Conservation (phyloP, 1,140 invertebrate species). For the Microvelia longipes region DNA sequence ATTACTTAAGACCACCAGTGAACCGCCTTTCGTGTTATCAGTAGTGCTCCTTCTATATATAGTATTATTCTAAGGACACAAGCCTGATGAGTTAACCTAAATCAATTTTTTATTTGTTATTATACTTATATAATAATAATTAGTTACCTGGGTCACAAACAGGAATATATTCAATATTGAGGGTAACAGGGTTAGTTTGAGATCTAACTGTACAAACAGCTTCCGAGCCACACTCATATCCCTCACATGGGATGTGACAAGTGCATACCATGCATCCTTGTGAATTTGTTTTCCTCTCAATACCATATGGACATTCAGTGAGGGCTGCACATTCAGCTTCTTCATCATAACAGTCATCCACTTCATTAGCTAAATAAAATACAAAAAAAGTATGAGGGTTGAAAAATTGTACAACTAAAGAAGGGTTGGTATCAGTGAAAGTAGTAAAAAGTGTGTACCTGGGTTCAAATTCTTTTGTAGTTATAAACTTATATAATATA, state of each 20-base stretch:
- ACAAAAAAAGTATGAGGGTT: not conserved
- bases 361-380: slow-evolving; percentile 23
- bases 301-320: slow-evolving; percentile 54
- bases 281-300: slow-evolving; percentile 48
- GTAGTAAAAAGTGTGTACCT: no score
- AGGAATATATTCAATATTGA: slow-evolving; percentile 32
- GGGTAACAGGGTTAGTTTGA: slow-evolving; percentile 30
- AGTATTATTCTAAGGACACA: no score
- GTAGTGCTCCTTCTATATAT: no score
- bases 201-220: slow-evolving; percentile 48
- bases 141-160: slow-evolving; percentile 50
- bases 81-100: no score
- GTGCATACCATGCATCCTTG: slow-evolving; percentile 53
- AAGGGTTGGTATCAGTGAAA: not conserved
- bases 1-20: no score
- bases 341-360: slow-evolving; percentile 37
- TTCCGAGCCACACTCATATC: slow-evolving; percentile 39
- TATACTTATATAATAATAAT: no score
- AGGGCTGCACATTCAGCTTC: slow-evolving; percentile 39
- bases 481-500: no score
- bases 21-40: no score
- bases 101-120: no score
- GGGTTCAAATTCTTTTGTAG: no score
- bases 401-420: no score
- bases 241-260: slow-evolving; percentile 58